These are phyloP conservation scores for Aphelocoma californica DNA, from an alignment of 2,797 vertebrate species.

Conservation along the genomic window DNA sequence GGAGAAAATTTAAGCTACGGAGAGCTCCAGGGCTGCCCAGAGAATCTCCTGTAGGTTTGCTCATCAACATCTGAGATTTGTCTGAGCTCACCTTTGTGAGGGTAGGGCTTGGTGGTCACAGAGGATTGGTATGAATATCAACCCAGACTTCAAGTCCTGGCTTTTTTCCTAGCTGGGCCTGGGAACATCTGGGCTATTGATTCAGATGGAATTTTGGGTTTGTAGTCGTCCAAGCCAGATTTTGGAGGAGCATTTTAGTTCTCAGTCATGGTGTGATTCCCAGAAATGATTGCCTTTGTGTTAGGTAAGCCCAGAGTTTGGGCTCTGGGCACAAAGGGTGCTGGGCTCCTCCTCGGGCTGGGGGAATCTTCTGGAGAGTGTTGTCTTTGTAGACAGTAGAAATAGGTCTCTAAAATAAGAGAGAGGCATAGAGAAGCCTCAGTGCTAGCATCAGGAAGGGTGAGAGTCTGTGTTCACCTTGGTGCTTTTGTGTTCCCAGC, in stretches of 20 bases:
- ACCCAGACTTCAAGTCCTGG: neutral
- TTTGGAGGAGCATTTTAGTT: neutral
- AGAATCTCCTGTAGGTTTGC: neutral
- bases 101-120: fast-evolving
- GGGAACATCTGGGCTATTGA: neutral
- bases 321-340: neutral
- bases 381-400: neutral
- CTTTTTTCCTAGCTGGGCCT: neutral
- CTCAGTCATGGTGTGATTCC: neutral
- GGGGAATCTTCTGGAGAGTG: neutral
- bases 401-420: neutral
- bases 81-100: neutral
- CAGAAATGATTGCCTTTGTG: fast-evolving
- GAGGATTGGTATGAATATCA: neutral
- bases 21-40: neutral
- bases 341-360: neutral
- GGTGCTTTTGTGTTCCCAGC: neutral
- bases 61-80: neutral
- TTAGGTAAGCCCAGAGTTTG: neutral
- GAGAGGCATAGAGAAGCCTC: neutral
- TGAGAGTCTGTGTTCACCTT: neutral
- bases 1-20: neutral
- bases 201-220: neutral
- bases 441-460: neutral
- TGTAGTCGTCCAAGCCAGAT: neutral